A percentile compares a stretch with the other conserved stretches of the same genome.
Evolutionary conservation across 2,113 vertebrate species (phyloP).

Genomic region (Hippocampus comes): DNA sequence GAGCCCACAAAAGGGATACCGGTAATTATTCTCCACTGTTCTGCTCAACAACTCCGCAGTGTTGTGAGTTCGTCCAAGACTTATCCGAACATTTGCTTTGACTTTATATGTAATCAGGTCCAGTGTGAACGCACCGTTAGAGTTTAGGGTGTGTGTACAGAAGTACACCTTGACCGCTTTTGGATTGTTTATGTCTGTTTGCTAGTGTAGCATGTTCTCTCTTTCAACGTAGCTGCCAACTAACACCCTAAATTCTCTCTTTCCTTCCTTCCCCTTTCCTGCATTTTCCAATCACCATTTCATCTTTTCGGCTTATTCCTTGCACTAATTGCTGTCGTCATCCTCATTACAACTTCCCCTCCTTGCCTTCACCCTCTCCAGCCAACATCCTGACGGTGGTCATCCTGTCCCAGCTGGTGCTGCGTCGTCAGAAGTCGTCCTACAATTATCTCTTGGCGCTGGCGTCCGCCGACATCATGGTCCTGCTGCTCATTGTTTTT

Average conservation of each 20-base stretch:
- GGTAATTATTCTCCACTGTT: too few species aligned
- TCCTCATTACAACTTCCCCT: conserved; percentile 7
- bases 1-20: too few species aligned
- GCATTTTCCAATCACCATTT: conserved; percentile 11
- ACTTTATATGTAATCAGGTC: too few species aligned
- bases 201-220: neutral
- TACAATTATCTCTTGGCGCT: conserved; percentile 96
- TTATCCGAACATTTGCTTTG: too few species aligned
- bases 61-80: too few species aligned
- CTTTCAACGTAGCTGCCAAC: conserved; percentile 15
- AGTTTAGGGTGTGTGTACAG: too few species aligned
- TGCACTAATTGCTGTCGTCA: neutral
- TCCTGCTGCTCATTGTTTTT: conserved; percentile 93
- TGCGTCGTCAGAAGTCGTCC: conserved; percentile 94
- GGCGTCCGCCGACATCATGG: conserved; percentile 91
- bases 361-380: conserved; percentile 45
- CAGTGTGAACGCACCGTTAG: too few species aligned
- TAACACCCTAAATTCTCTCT: conserved; percentile 44
- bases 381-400: conserved; percentile 96
- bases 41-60: too few species aligned
- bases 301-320: conserved; percentile 16
- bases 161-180: neutral
- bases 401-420: conserved; percentile 92
- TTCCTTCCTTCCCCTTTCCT: conserved; percentile 34
- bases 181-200: neutral